A percentile compares a stretch with the other conserved stretches of the same genome.
Conservation (phyloP, 2,888 invertebrate genomes). For the Eilema griseolum region DNA sequence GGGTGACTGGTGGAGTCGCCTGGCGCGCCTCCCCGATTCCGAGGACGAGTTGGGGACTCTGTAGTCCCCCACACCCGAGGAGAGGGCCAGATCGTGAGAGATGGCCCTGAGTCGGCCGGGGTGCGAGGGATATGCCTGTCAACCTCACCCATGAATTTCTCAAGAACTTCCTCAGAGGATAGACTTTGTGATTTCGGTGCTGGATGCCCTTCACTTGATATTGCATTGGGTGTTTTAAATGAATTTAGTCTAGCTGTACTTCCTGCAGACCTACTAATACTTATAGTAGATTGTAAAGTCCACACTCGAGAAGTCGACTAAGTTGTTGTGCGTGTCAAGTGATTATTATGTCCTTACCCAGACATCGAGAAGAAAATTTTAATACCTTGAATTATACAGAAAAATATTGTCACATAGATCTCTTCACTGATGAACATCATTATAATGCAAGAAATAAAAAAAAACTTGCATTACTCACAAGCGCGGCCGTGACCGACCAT, state of each 20-base stretch:
- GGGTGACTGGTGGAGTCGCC: too few relatives aligned
- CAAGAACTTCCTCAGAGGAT: conserved; percentile 69
- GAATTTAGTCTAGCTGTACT: neutral
- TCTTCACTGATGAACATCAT: too few relatives aligned
- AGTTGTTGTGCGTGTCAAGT: conserved; percentile 60
- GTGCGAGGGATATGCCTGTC: too few relatives aligned
- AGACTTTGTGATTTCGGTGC: conserved; percentile 19
- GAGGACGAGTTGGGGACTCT: too few relatives aligned
- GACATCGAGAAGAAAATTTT: conserved; percentile 63
- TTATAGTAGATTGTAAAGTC: neutral
- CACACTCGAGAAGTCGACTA: conserved; percentile 30
- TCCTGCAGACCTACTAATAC: neutral
- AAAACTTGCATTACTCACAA: too few relatives aligned
- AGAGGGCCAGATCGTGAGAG: too few relatives aligned
- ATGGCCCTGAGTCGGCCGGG: too few relatives aligned
- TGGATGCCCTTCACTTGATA: conserved; percentile 12
- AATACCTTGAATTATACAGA: conserved; percentile 62
- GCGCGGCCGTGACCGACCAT: too few relatives aligned
- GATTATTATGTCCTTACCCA: conserved; percentile 57
- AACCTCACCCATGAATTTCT: conserved; percentile 74
- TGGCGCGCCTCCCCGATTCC: too few relatives aligned
- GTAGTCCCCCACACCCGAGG: too few relatives aligned
- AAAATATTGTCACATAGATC: conserved; percentile 70
- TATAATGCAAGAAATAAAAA: too few relatives aligned
- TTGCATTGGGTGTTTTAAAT: conserved; percentile 6